Percentiles rank a stretch among this genome's conserved stretches.
Conservation (phyloP, 1,140 invertebrate species). For the Zaprionus gabonicus region DNA sequence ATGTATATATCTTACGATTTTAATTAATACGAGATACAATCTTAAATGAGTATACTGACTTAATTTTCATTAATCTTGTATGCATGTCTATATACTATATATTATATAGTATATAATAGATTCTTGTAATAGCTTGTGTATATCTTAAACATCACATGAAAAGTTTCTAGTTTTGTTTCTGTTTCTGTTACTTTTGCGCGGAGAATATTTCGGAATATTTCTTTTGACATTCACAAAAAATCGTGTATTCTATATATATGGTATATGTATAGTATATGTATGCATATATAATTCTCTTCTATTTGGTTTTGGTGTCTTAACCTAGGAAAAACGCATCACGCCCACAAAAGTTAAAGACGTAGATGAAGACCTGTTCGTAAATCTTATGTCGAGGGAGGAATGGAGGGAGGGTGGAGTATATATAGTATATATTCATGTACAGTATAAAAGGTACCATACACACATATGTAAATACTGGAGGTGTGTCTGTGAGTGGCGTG, state of each 20-base stretch:
- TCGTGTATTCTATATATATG: constrained; percentile 20
- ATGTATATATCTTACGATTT: constrained; percentile 29
- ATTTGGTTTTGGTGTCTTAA: constrained; percentile 51
- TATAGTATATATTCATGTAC: neutral
- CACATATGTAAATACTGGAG: neutral
- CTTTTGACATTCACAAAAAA: constrained; percentile 36
- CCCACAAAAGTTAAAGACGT: constrained; percentile 77
- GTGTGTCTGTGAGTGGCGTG: neutral
- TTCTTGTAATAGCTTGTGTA: constrained; percentile 34
- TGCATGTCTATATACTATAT: constrained; percentile 26
- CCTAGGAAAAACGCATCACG: constrained; percentile 71
- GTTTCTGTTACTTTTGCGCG: constrained; percentile 3
- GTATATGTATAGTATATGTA: neutral
- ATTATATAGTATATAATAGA: constrained; percentile 15
- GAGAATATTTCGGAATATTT: neutral
- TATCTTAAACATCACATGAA: constrained; percentile 79
- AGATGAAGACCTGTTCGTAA: constrained; percentile 79
- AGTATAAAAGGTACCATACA: constrained; percentile 21
- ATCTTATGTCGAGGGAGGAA: constrained; percentile 48
- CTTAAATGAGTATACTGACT: constrained; percentile 65
- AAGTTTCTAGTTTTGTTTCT: constrained; percentile 63
- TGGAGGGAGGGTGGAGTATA: neutral
- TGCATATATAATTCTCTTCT: constrained; percentile 20
- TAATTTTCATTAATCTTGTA: constrained; percentile 49
- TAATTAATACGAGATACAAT: constrained; percentile 63